Conservation (phyloP, 2,888 invertebrate species). For the Athalia circularis region DNA sequence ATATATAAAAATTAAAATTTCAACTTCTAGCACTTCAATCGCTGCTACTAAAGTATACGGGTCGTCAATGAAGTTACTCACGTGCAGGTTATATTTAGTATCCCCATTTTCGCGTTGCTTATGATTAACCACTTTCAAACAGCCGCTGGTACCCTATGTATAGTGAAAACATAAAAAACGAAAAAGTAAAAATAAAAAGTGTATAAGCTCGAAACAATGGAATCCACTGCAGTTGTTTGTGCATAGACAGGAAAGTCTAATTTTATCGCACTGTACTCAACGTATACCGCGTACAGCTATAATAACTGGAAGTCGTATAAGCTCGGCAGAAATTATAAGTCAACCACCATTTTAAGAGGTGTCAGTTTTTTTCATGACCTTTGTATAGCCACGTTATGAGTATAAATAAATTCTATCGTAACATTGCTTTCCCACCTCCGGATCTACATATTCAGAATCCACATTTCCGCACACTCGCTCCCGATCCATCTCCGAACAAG, state of each 20-base stretch:
- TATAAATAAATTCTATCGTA: slow-evolving; percentile 30
- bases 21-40: no score
- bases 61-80: no score
- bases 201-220: slow-evolving; percentile 10
- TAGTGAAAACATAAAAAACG: neutral
- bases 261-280: slow-evolving; percentile 25
- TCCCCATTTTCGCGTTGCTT: slow-evolving; percentile 2
- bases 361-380: slow-evolving; percentile 22
- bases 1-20: no score
- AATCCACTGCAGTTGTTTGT: slow-evolving; percentile 22
- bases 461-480: neutral
- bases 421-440: slow-evolving; percentile 11
- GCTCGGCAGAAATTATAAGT: slow-evolving; percentile 33
- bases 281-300: slow-evolving; percentile 21
- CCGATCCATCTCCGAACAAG: neutral
- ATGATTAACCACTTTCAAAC: slow-evolving; percentile 30
- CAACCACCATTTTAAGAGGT: slow-evolving; percentile 38
- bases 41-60: no score
- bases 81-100: neutral
- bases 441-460: neutral
- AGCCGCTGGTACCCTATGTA: neutral
- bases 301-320: neutral
- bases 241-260: slow-evolving; percentile 21
- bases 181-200: neutral
- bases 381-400: neutral